Evolutionary conservation across 2,888 invertebrate species (phyloP).

Genomic region (Prionchulus punctatus): DNA sequence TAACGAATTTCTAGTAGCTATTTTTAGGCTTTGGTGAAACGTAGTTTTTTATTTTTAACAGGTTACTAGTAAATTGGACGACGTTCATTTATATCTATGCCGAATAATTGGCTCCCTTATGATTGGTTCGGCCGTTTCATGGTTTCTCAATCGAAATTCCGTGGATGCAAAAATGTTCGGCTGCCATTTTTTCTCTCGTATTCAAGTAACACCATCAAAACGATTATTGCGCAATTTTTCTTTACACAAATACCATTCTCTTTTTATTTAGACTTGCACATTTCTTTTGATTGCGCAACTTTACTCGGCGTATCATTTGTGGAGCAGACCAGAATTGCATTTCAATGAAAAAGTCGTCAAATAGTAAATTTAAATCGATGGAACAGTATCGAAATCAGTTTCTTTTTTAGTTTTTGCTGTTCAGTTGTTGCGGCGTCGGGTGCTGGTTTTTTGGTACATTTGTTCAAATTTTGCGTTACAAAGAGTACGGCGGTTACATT

Average conservation of each 20-base stretch:
- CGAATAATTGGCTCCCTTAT: neutral
- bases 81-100: neutral
- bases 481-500: constrained; percentile 5
- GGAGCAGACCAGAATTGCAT: neutral
- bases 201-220: no score
- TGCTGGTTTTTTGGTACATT: constrained; percentile 2
- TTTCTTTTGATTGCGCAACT: neutral
- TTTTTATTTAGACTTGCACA: neutral
- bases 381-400: no score
- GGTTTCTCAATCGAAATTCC: neutral
- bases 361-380: no score
- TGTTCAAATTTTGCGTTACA: constrained; percentile 3
- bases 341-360: constrained; percentile 1
- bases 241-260: neutral
- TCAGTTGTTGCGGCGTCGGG: neutral
- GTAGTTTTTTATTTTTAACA: neutral
- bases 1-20: no score
- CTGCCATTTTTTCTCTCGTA: neutral
- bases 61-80: neutral
- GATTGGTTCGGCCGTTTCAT: neutral
- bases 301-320: constrained; percentile 4
- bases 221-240: no score
- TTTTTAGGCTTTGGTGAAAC: no score
- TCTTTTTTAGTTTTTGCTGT: constrained; percentile 8
- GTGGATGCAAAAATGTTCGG: constrained; percentile 5